Evolutionary conservation across 2,888 invertebrate genomes (phyloP).

Genomic region (Aquatica leii): DNA sequence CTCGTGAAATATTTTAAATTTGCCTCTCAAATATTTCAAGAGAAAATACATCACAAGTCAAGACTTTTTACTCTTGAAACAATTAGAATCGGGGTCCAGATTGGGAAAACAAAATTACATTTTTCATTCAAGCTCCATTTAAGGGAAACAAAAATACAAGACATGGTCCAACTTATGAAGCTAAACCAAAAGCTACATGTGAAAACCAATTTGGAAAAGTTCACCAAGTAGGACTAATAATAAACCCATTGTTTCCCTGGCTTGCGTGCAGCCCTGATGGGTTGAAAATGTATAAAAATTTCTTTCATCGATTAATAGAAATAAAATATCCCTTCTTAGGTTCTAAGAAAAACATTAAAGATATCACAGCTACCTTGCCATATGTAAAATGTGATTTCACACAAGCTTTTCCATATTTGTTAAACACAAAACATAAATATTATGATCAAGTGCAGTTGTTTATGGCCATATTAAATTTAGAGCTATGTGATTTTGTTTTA

Average conservation of each 20-base stretch:
- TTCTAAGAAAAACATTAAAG: background rate
- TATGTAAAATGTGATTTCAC: background rate
- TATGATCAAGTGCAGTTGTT: background rate
- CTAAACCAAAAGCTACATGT: background rate
- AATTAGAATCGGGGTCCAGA: too few species aligned
- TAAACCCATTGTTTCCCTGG: background rate
- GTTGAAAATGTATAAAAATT: background rate
- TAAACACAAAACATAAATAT: background rate
- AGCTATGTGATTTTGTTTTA: background rate
- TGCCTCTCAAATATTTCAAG: too few species aligned
- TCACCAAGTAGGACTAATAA: background rate
- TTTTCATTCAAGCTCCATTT: background rate
- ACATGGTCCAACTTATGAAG: background rate
- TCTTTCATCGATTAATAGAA: background rate
- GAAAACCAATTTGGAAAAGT: background rate
- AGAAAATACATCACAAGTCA: too few species aligned
- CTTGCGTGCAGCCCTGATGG: background rate
- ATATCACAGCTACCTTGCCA: background rate
- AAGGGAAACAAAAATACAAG: background rate
- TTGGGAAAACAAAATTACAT: background rate
- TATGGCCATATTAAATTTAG: background rate
- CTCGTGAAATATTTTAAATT: too few species aligned
- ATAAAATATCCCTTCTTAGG: background rate
- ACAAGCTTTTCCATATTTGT: background rate
- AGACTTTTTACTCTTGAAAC: too few species aligned